A percentile compares a stretch with the other conserved stretches of the same genome.
phyloP scores from a whole-genome alignment of 2,797 vertebrate genomes.

The Heliangelus exortis region DNA sequence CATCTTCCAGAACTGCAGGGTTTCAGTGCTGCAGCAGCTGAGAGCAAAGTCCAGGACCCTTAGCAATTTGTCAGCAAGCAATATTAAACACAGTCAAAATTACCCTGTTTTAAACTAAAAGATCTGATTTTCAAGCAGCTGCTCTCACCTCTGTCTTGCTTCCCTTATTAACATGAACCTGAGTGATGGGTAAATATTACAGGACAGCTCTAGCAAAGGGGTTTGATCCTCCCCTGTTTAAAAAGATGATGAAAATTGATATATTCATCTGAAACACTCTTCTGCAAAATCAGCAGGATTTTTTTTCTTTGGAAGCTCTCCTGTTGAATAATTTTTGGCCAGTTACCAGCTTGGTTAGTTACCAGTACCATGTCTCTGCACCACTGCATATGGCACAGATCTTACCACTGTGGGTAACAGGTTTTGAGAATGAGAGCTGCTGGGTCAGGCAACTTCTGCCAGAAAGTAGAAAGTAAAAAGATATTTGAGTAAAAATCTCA shows the following conservation, averaged over 20 bases:
- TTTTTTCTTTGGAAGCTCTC: background rate
- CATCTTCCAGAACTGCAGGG: background rate
- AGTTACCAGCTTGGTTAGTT: background rate
- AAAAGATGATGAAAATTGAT: background rate
- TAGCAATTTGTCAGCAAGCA: background rate
- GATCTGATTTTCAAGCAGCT: background rate
- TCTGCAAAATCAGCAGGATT: background rate
- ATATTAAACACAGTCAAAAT: background rate
- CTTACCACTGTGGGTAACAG: background rate
- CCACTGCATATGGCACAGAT: accelerated
- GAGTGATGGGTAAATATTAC: background rate
- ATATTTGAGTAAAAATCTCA: background rate
- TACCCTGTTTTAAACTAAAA: background rate
- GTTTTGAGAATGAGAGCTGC: background rate
- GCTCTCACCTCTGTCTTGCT: background rate
- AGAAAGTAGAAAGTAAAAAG: background rate
- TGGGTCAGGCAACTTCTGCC: background rate
- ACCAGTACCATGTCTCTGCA: background rate
- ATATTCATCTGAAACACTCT: background rate
- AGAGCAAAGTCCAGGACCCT: background rate
- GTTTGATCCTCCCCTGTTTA: background rate
- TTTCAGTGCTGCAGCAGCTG: background rate
- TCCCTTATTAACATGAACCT: background rate
- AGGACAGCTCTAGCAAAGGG: background rate
- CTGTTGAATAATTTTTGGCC: background rate